These are phyloP conservation scores for Danio kyathit DNA, from an alignment of 2,797 vertebrate genomes.

Conservation along the genomic window DNA sequence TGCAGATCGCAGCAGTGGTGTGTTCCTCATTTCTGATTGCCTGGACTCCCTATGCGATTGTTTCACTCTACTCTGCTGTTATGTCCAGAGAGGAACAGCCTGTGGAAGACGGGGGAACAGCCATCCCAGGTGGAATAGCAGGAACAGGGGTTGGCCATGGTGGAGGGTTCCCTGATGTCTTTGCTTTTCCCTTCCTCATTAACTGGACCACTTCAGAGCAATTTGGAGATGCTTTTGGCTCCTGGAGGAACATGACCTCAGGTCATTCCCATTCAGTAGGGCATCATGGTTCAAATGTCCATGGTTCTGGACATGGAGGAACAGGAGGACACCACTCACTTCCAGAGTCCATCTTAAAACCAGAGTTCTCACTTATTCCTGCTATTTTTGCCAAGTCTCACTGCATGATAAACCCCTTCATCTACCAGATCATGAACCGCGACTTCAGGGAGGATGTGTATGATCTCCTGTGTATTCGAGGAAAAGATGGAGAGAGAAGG, in stretches of 20 bases:
- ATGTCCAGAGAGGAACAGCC: conserved; percentile 56
- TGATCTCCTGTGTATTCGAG: conserved; percentile 59
- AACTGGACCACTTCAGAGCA: conserved; percentile 65
- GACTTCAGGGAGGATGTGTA: conserved; percentile 67
- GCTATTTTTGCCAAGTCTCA: conserved; percentile 74
- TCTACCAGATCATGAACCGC: conserved; percentile 74
- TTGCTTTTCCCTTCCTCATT: conserved; percentile 45
- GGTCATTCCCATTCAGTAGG: conserved; percentile 7
- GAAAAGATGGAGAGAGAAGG: conserved; percentile 54
- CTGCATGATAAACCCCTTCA: conserved; percentile 74
- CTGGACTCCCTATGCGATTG: conserved; percentile 69
- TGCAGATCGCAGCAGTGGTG: conserved; percentile 70
- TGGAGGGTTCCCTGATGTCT: conserved; percentile 31
- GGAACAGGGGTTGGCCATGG: neutral
- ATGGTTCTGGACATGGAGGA: conserved; percentile 18
- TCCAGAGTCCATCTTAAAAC: conserved; percentile 58
- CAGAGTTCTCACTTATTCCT: conserved; percentile 67
- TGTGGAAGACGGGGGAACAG: neutral
- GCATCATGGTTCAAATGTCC: conserved; percentile 22
- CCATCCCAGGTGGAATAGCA: neutral
- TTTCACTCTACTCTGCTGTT: conserved; percentile 70
- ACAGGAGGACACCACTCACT: neutral
- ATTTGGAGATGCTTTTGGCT: conserved; percentile 32
- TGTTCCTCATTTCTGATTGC: conserved; percentile 70
- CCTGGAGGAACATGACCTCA: conserved; percentile 40